phyloP scores from a whole-genome alignment of 2,113 vertebrate species.

The Sorex araneus region DNA sequence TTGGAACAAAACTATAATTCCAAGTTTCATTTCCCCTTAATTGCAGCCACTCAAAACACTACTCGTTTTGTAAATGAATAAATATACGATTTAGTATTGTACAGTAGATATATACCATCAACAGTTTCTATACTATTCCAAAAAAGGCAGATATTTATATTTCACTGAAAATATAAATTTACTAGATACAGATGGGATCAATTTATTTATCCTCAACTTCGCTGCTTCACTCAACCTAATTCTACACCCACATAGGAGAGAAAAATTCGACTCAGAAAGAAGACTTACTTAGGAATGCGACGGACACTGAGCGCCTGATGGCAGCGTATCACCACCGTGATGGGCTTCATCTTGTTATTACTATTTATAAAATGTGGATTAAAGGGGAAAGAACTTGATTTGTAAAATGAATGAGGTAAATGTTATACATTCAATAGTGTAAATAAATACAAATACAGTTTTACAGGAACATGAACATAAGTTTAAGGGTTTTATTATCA shows the following conservation, averaged over 20 bases:
- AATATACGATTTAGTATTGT: constrained; percentile 61
- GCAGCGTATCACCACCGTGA: background rate
- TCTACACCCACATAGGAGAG: constrained; percentile 30
- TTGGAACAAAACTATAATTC: constrained; percentile 52
- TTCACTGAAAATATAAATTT: constrained; percentile 68
- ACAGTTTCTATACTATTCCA: constrained; percentile 5
- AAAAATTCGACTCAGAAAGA: constrained; percentile 43
- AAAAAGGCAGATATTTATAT: constrained; percentile 50
- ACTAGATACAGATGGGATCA: constrained; percentile 30
- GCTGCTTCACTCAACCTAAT: constrained; percentile 11
- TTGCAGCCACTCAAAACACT: constrained; percentile 37
- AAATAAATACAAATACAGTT: constrained; percentile 83
- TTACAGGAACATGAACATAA: constrained; percentile 81
- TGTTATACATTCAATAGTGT: constrained; percentile 63
- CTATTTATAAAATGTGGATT: background rate
- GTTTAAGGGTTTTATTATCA: constrained; percentile 96
- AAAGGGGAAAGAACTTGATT: background rate
- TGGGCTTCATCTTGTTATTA: background rate
- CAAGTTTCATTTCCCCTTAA: constrained; percentile 26
- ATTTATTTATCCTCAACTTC: constrained; percentile 55
- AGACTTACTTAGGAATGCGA: constrained; percentile 54
- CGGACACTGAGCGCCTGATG: constrained; percentile 47
- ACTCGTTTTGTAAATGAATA: constrained; percentile 1
- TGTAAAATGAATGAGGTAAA: constrained; percentile 74
- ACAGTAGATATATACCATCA: constrained; percentile 61